Evolutionary conservation across 1,140 invertebrate species (phyloP).

Genomic region (Procambarus virginalis): DNA sequence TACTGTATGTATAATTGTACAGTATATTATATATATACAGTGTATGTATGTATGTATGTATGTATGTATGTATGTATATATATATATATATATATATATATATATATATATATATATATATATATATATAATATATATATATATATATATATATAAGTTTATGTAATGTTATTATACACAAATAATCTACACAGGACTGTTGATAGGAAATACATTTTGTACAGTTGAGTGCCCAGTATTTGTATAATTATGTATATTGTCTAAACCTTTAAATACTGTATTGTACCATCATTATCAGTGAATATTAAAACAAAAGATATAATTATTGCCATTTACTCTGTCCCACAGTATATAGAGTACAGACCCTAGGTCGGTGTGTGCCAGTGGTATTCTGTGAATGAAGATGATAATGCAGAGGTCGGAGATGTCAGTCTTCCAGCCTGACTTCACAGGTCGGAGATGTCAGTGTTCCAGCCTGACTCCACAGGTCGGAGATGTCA

Average conservation of each 20-base stretch:
- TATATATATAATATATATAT: conserved; percentile 13
- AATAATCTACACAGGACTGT: conserved; percentile 4
- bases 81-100: conserved; percentile 5
- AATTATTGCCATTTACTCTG: background rate
- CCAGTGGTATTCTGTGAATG: too few relatives aligned
- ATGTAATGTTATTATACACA: background rate
- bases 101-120: conserved; percentile 1
- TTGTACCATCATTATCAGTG: background rate
- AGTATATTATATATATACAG: background rate
- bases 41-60: background rate
- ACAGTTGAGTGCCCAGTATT: conserved; percentile 23
- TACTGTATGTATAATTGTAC: too few relatives aligned
- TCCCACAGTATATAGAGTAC: background rate
- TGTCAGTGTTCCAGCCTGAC: too few relatives aligned
- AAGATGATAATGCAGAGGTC: too few relatives aligned
- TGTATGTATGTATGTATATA: background rate
- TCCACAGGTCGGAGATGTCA: too few relatives aligned
- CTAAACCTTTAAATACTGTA: background rate
- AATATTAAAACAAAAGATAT: background rate
- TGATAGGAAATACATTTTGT: background rate
- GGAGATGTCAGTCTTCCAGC: too few relatives aligned
- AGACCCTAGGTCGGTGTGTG: background rate
- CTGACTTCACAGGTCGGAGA: too few relatives aligned
- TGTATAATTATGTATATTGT: conserved; percentile 20
- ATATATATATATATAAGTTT: background rate